phyloP scores from a whole-genome alignment of 2,888 invertebrate genomes.

The Andricus quercusramuli region DNA sequence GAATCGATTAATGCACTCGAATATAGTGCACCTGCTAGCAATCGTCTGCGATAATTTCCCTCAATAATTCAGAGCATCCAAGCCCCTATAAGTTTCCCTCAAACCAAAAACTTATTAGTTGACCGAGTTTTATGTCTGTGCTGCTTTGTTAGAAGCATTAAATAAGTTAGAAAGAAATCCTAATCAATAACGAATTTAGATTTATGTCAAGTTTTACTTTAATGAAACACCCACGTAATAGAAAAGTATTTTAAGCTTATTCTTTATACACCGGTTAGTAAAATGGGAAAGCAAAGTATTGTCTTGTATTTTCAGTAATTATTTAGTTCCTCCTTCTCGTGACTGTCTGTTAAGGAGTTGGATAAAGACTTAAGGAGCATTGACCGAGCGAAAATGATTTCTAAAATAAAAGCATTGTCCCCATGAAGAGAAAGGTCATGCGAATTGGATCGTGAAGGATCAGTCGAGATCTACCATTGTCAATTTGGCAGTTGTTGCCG shows the following conservation, averaged over 20 bases:
- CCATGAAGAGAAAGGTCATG: slow-evolving; percentile 42
- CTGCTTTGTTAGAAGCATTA: not conserved
- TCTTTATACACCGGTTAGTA: not conserved
- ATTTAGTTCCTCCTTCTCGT: not conserved
- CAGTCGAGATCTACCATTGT: slow-evolving; percentile 79
- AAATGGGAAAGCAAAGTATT: too few relatives aligned
- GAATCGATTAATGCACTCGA: slow-evolving; percentile 27
- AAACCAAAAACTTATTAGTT: not conserved
- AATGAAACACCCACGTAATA: not conserved
- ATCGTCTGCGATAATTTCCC: slow-evolving; percentile 23
- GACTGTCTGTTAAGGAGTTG: not conserved
- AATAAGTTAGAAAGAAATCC: not conserved
- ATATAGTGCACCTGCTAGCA: slow-evolving; percentile 22
- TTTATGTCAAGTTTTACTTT: not conserved
- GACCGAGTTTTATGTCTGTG: not conserved
- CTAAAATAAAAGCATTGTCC: slow-evolving; percentile 37
- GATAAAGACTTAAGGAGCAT: not conserved
- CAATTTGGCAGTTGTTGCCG: slow-evolving; percentile 93
- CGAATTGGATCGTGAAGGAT: slow-evolving; percentile 49
- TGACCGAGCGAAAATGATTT: slow-evolving; percentile 27
- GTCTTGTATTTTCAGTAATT: slow-evolving; percentile 16
- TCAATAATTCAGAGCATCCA: slow-evolving; percentile 20
- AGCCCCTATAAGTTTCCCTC: not conserved
- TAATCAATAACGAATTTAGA: not conserved
- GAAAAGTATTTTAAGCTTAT: not conserved